Evolutionary conservation across 2,113 vertebrate species (phyloP).

Genomic region (Morone saxatilis): DNA sequence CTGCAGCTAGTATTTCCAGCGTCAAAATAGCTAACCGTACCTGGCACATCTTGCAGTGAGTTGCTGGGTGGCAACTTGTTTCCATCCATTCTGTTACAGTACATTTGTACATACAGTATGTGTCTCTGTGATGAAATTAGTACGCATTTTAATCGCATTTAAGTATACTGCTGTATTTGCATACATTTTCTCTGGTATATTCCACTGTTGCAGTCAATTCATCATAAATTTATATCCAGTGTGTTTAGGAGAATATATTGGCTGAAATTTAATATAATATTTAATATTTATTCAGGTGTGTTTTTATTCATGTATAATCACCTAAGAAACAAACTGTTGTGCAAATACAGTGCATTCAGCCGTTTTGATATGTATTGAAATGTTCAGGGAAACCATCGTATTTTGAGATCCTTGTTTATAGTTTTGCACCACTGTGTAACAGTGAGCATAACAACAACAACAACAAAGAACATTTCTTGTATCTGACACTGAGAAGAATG

Average conservation of each 20-base stretch:
- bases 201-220: neutral
- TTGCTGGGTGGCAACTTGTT: neutral
- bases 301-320: too few relatives aligned
- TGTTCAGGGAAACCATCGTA: conserved; percentile 31
- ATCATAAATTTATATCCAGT: too few relatives aligned
- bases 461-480: conserved; percentile 22
- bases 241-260: too few relatives aligned
- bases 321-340: too few relatives aligned
- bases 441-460: neutral
- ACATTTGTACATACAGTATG: too few relatives aligned
- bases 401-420: conserved; percentile 29
- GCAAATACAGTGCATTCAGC: neutral
- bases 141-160: neutral
- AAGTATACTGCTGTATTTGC: neutral
- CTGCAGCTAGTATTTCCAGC: neutral
- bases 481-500: conserved; percentile 23
- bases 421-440: conserved; percentile 9
- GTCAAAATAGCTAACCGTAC: neutral
- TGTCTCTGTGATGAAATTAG: neutral
- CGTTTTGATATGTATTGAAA: neutral
- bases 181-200: neutral
- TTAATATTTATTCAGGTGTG: too few relatives aligned
- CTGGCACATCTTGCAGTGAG: neutral
- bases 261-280: too few relatives aligned
- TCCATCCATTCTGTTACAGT: neutral